phyloP scores from a whole-genome alignment of 2,113 vertebrate genomes.

The Misgurnus mizolepis region DNA sequence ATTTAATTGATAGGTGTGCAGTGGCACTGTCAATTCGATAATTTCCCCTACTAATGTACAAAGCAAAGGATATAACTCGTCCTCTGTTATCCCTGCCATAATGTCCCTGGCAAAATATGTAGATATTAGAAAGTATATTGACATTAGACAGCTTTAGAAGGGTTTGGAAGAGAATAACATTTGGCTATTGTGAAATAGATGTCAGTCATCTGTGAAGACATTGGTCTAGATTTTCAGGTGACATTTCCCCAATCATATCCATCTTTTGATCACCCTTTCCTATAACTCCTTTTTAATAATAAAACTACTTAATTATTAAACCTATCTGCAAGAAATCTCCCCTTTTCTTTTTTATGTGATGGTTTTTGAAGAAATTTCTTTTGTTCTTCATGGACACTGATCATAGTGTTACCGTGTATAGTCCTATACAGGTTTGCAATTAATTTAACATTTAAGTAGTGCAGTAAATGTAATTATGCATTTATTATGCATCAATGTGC shows the following conservation, averaged over 20 bases:
- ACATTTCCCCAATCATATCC: neutral
- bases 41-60: too few relatives aligned
- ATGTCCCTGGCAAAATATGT: too few relatives aligned
- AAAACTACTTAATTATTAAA: neutral
- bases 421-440: neutral
- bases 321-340: conserved; percentile 27
- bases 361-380: conserved; percentile 42
- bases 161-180: neutral
- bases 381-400: conserved; percentile 51
- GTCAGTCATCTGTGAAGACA: neutral
- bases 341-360: conserved; percentile 26
- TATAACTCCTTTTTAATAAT: neutral
- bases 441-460: neutral
- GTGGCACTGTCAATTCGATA: neutral
- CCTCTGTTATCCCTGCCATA: too few relatives aligned
- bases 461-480: conserved; percentile 5
- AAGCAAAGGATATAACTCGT: too few relatives aligned
- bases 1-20: too few relatives aligned
- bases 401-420: neutral
- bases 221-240: neutral
- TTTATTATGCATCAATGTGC: conserved; percentile 33
- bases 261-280: conserved; percentile 9
- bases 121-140: too few relatives aligned
- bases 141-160: neutral
- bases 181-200: neutral